A percentile compares a stretch with the other conserved stretches of the same genome.
phyloP scores from a whole-genome alignment of 2,797 vertebrate species.

The Allobates femoralis region DNA sequence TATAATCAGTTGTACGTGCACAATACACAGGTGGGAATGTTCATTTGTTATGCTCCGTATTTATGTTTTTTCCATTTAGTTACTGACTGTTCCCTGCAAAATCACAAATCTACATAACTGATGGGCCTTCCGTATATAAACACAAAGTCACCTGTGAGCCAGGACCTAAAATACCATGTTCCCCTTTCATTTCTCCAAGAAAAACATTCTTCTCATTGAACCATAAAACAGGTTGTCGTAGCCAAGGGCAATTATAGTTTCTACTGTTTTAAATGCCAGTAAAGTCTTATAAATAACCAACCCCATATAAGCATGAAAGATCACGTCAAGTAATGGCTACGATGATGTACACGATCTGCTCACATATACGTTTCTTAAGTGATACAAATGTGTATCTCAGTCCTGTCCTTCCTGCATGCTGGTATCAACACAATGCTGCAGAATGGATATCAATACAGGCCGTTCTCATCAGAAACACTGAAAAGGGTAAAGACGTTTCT shows the following conservation, averaged over 20 bases:
- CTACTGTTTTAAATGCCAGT: not conserved
- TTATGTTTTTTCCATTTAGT: constrained; percentile 2
- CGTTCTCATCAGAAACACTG: not conserved
- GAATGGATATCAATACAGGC: not conserved
- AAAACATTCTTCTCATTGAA: constrained; percentile 25
- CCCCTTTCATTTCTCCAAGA: constrained; percentile 6
- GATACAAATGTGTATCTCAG: not conserved
- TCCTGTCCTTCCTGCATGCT: constrained; percentile 6
- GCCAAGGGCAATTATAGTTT: constrained; percentile 4
- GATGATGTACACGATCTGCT: constrained; percentile 3
- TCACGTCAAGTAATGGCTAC: constrained; percentile 14
- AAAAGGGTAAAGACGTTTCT: not conserved
- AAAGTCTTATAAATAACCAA: constrained; percentile 10
- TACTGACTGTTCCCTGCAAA: constrained; percentile 11
- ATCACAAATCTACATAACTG: constrained; percentile 6
- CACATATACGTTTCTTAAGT: not conserved
- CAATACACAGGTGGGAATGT: constrained; percentile 20
- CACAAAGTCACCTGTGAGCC: constrained; percentile 21
- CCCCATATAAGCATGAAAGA: constrained; percentile 20
- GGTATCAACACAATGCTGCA: constrained; percentile 24
- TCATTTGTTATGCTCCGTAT: not conserved
- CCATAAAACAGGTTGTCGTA: constrained; percentile 24
- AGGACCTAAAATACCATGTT: not conserved
- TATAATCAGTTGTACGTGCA: not conserved
- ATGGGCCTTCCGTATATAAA: not conserved